phyloP scores from a whole-genome alignment of 2,797 vertebrate species.

The Aratinga solstitialis region DNA sequence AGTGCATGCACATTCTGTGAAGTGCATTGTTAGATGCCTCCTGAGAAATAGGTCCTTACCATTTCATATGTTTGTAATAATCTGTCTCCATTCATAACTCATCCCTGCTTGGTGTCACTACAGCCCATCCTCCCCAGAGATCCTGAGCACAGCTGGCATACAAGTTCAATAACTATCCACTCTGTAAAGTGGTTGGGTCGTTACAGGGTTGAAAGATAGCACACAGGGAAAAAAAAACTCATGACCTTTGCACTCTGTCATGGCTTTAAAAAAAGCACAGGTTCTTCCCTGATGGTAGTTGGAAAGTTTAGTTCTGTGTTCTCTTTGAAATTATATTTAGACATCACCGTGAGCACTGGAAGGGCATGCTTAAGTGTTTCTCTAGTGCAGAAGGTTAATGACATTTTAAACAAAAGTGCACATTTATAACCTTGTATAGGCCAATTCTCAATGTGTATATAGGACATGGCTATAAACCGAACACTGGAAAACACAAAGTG shows the following conservation, averaged over 20 bases:
- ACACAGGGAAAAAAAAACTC: not conserved
- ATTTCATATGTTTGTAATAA: conserved; percentile 14
- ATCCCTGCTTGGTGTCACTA: conserved; percentile 46
- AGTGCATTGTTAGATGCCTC: not conserved
- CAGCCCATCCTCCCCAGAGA: conserved; percentile 40
- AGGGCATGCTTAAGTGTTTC: conserved; percentile 22
- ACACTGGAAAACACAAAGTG: not conserved
- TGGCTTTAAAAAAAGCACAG: conserved; percentile 5
- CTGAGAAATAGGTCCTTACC: not conserved
- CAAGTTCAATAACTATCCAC: conserved; percentile 51
- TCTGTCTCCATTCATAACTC: conserved; percentile 51
- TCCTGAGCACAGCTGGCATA: conserved; percentile 44
- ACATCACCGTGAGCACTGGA: not conserved
- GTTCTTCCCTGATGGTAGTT: conserved; percentile 7
- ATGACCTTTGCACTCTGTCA: conserved; percentile 26
- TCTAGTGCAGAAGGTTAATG: conserved; percentile 36
- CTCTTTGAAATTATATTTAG: conserved; percentile 50
- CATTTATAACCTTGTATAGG: conserved; percentile 42
- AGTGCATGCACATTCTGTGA: not conserved
- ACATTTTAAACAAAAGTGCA: conserved; percentile 27
- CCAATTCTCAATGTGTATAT: not conserved
- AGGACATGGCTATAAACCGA: conserved; percentile 44
- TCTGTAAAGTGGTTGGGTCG: not conserved
- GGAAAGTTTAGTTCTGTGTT: conserved; percentile 14
- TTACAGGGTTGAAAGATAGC: conserved; percentile 6